Conservation (phyloP, 2,888 invertebrate genomes). For the Trachelus stipa region DNA sequence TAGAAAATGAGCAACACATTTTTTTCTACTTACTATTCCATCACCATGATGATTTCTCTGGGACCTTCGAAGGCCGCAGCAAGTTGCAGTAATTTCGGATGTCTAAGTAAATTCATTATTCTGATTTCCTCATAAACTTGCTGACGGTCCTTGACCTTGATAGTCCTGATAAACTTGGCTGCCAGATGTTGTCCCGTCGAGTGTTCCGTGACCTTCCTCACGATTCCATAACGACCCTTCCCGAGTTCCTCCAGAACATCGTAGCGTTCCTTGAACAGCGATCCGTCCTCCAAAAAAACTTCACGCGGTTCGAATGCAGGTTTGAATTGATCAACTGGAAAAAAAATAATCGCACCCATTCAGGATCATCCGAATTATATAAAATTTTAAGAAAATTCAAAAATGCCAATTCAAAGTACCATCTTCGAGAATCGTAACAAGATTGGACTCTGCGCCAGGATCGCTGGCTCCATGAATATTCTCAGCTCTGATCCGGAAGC, state of each 20-base stretch:
- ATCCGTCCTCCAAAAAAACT: conserved; percentile 70
- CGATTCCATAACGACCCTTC: conserved; percentile 80
- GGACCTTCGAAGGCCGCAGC: conserved; percentile 84
- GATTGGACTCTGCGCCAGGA: conserved; percentile 73
- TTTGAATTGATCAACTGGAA: conserved; percentile 43
- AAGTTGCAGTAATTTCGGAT: conserved; percentile 86
- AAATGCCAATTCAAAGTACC: conserved; percentile 25
- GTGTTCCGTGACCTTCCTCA: conserved; percentile 78
- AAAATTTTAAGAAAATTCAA: too few relatives aligned
- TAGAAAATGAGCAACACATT: conserved; percentile 1
- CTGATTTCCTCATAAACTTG: conserved; percentile 86
- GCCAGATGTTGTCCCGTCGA: conserved; percentile 76
- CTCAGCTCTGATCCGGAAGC: conserved; percentile 80
- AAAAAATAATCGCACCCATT: conserved; percentile 41
- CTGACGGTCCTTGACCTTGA: conserved; percentile 78
- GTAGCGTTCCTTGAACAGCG: conserved; percentile 73
- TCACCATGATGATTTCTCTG: conserved; percentile 85
- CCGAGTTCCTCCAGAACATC: conserved; percentile 80
- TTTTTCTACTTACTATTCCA: conserved; percentile 84
- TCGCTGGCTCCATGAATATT: conserved; percentile 81
- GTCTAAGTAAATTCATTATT: conserved; percentile 86
- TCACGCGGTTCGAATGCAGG: conserved; percentile 53
- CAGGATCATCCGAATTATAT: conserved; percentile 1
- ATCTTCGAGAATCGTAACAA: conserved; percentile 59
- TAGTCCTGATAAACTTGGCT: conserved; percentile 85